Evolutionary conservation across 2,113 vertebrate species (phyloP).

Genomic region (Macrotus californicus): DNA sequence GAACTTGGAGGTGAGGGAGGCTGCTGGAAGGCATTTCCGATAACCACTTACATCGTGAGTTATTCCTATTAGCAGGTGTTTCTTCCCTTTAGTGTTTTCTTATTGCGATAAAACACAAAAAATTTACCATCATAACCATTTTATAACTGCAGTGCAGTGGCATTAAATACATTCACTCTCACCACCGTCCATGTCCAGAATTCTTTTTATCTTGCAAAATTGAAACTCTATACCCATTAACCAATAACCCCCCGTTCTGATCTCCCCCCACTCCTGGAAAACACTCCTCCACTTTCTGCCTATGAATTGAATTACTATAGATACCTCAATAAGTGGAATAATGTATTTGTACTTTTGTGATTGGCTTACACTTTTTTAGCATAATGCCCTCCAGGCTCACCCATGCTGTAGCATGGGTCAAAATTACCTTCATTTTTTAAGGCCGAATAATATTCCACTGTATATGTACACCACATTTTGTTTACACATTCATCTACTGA

Average conservation of each 20-base stretch:
- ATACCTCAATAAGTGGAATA: neutral
- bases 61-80: neutral
- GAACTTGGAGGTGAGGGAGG: neutral
- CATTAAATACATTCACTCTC: neutral
- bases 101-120: neutral
- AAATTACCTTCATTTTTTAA: neutral
- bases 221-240: neutral
- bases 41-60: neutral
- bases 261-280: neutral
- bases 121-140: neutral
- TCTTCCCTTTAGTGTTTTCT: neutral
- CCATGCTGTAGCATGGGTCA: neutral
- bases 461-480: neutral
- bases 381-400: neutral
- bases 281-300: neutral
- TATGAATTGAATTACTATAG: neutral
- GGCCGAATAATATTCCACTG: neutral
- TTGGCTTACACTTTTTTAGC: neutral
- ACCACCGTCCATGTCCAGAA: neutral
- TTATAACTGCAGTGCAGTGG: neutral
- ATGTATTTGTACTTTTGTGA: slow-evolving; percentile 17
- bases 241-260: neutral
- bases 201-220: neutral
- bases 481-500: neutral
- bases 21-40: neutral